Conservation (phyloP, 2,888 invertebrate genomes). For the Noctua pronuba region DNA sequence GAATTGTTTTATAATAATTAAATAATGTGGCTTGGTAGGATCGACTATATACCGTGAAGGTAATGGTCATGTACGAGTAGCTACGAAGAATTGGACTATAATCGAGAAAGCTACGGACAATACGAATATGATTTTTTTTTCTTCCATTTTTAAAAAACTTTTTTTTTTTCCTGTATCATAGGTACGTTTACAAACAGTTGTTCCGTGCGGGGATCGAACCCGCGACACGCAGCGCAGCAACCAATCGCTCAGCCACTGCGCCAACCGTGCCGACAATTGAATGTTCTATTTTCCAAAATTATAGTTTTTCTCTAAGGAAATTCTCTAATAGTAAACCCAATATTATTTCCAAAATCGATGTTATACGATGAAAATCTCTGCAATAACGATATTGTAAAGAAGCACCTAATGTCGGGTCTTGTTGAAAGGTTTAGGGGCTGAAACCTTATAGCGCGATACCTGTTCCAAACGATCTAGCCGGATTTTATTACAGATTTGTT, state of each 20-base stretch:
- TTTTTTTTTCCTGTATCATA: too few species aligned
- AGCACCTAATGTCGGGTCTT: slow-evolving; percentile 39
- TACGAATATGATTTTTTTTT: too few species aligned
- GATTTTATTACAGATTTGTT: slow-evolving; percentile 45
- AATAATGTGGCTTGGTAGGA: slow-evolving; percentile 18
- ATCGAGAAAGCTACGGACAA: slow-evolving; percentile 30
- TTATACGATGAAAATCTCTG: slow-evolving; percentile 31
- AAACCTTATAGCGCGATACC: slow-evolving; percentile 48
- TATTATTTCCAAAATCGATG: slow-evolving; percentile 24
- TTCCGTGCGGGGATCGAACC: neutral
- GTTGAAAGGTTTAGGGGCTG: slow-evolving; percentile 44
- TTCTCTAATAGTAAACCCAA: slow-evolving; percentile 1
- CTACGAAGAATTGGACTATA: slow-evolving; percentile 22
- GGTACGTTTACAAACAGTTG: neutral
- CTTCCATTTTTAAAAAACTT: too few species aligned
- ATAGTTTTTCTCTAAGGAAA: slow-evolving; percentile 6
- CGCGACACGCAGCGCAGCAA: neutral
- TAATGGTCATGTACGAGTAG: slow-evolving; percentile 17
- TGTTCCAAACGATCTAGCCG: slow-evolving; percentile 39
- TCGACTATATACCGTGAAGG: slow-evolving; percentile 11
- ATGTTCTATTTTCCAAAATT: slow-evolving; percentile 14
- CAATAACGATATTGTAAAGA: slow-evolving; percentile 33
- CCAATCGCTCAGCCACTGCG: neutral
- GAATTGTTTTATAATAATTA: slow-evolving; percentile 21
- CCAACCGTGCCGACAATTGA: slow-evolving; percentile 9